These are phyloP conservation scores for Mesocentrotus franciscanus DNA, from an alignment of 53 echinoderm and acorn worm genomes.

Conservation along the genomic window DNA sequence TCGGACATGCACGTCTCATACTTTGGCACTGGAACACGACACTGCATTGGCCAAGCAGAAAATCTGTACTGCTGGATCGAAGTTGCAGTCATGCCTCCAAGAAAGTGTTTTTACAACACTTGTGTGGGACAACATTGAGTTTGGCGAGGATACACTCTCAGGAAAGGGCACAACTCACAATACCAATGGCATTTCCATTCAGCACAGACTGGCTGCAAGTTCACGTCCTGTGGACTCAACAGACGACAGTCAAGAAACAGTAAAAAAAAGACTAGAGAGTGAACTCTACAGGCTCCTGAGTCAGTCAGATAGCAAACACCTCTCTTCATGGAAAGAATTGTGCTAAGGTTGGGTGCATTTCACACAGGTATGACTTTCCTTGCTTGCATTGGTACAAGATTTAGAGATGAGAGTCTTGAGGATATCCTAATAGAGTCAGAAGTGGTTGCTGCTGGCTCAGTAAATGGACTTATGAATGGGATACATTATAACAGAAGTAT, in stretches of 20 bases:
- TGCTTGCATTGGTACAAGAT: constrained; percentile 67
- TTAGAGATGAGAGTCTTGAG: constrained; percentile 64
- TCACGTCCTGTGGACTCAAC: not conserved
- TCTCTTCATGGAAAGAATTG: constrained; percentile 49
- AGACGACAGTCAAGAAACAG: not conserved
- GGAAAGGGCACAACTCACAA: constrained; percentile 19
- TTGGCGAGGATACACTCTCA: not conserved
- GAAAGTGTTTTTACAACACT: no score
- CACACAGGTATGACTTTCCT: constrained; percentile 64
- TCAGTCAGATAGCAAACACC: constrained; percentile 67
- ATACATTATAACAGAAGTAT: constrained; percentile 71
- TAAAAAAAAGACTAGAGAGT: not conserved
- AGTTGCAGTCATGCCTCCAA: no score
- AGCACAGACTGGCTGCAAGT: no score
- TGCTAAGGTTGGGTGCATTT: constrained; percentile 64
- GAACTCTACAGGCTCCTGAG: constrained; percentile 3
- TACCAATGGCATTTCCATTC: not conserved
- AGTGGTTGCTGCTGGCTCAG: constrained; percentile 68
- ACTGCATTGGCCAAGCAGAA: no score
- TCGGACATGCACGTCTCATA: no score
- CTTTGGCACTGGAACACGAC: no score
- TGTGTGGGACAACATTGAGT: not conserved
- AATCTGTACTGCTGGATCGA: no score
- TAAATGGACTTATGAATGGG: constrained; percentile 64
- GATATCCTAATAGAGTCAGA: constrained; percentile 65